Evolutionary conservation across 1,140 invertebrate species (phyloP).

Genomic region (Brachionus sp.): DNA sequence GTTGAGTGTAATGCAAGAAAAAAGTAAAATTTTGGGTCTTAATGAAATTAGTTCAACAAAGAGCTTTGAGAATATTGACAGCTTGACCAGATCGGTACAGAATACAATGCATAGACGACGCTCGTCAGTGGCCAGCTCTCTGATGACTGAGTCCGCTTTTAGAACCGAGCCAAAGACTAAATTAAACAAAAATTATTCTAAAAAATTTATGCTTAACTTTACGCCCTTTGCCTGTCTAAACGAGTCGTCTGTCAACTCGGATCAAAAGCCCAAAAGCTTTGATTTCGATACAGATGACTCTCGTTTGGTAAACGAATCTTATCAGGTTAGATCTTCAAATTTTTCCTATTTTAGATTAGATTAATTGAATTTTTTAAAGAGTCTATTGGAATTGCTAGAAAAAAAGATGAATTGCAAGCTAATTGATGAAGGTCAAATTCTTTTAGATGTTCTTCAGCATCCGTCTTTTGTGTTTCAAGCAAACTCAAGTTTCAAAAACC

Average conservation of each 20-base stretch:
- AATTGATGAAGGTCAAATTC: slow-evolving; percentile 85
- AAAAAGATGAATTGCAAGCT: slow-evolving; percentile 88
- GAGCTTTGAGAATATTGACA: neutral
- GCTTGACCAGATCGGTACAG: neutral
- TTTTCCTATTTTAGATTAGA: neutral
- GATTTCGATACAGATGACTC: neutral
- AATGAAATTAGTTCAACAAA: neutral
- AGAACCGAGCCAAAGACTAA: neutral
- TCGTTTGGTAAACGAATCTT: slow-evolving; percentile 22
- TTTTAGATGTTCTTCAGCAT: slow-evolving; percentile 93
- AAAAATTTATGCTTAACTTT: neutral
- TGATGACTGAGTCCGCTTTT: neutral
- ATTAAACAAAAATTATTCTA: neutral
- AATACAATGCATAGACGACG: neutral
- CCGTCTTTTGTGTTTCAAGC: slow-evolving; percentile 60
- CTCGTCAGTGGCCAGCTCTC: neutral
- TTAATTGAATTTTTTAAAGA: slow-evolving; percentile 54
- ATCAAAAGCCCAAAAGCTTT: neutral
- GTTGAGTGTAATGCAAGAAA: slow-evolving; percentile 27
- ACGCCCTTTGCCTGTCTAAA: neutral
- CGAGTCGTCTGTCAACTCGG: neutral
- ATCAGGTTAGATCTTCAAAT: slow-evolving; percentile 58
- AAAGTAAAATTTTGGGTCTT: neutral
- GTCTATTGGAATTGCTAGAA: slow-evolving; percentile 82
- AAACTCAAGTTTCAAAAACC: neutral